phyloP scores from a whole-genome alignment of 1,140 invertebrate species.

The Ruditapes philippinarum region DNA sequence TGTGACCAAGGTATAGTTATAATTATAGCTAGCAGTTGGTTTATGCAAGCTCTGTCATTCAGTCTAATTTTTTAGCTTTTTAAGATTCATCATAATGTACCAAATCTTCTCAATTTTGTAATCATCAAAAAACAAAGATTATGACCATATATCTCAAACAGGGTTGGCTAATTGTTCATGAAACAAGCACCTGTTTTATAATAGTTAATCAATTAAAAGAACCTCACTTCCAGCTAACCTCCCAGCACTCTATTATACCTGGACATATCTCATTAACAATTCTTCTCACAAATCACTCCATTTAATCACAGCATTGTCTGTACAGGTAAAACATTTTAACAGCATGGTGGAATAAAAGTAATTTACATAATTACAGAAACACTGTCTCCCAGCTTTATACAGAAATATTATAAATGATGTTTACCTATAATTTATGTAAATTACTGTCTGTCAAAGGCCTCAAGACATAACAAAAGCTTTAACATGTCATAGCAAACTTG shows the following conservation, averaged over 20 bases:
- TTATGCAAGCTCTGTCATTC: too few relatives aligned
- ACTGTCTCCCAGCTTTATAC: background rate
- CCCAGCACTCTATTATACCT: background rate
- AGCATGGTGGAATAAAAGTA: background rate
- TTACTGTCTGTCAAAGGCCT: background rate
- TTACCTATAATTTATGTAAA: background rate
- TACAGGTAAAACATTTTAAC: background rate
- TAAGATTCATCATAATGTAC: too few relatives aligned
- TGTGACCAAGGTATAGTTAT: too few relatives aligned
- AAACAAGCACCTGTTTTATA: too few relatives aligned
- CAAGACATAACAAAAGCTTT: background rate
- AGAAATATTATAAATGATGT: background rate
- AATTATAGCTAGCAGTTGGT: too few relatives aligned
- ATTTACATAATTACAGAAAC: slow-evolving; percentile 2
- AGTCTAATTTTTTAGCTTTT: too few relatives aligned
- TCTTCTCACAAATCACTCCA: too few relatives aligned
- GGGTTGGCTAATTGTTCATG: too few relatives aligned
- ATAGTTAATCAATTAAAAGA: background rate
- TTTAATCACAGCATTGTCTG: too few relatives aligned
- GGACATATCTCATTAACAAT: background rate
- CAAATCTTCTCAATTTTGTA: too few relatives aligned
- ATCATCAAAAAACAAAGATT: too few relatives aligned
- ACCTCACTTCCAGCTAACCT: background rate
- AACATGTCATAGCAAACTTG: background rate
- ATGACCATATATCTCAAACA: too few relatives aligned